Evolutionary conservation across 2,888 invertebrate genomes (phyloP), one percentile per base, ranked within the genome.

Genomic region (Nysson spinosus): DNA sequence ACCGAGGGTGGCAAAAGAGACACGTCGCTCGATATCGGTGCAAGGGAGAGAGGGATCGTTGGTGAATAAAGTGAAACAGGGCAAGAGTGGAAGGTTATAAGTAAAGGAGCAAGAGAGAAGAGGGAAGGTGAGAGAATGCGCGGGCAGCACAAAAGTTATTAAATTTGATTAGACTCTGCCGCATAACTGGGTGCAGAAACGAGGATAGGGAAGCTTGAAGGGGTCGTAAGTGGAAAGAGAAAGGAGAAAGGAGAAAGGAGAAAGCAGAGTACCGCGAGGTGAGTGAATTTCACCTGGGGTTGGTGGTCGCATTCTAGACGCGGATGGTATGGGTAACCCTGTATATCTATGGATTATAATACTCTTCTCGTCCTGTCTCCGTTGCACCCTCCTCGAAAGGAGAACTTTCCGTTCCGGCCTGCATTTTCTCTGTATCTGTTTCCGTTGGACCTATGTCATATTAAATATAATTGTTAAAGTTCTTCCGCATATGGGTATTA

Each of bases 401-500:
- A n/a, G 22, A 4, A 44, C 47, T 50, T 37, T 43, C 47, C 40
- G 7, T 47, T 30, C 34, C n/a, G n/a, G n/a, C 14, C 12, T 24
- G 14, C 40, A 43, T 46, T 49, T 32, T 28, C 46, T 2, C 28
- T 5, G n/a, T n/a, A n/a, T n/a, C 24, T 24, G 28, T 16, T n/a
- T 35, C 22, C 24, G n/a, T 28, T 9, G 64, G 64, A 70, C 70
- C 46, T 63, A 62, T 67, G 80, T 82, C 82, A 76, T 83, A 82
- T 85, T 84, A 81, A 85, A 84, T 83, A 84, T 84, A 83, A 85
- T 84, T 83, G 84, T 83, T 81, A 80, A 85, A 85, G 77, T 85
- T 85, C 71, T 77, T 81, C 55, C 75, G 72, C 72, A 65, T 64
- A 49, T 67, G 72, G 77, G 76, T 76, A 80, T 83, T 84, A 84